Percentiles rank a stretch among this genome's conserved stretches.
phyloP scores from a whole-genome alignment of 2,888 invertebrate genomes.

The Cantharis rufa region DNA sequence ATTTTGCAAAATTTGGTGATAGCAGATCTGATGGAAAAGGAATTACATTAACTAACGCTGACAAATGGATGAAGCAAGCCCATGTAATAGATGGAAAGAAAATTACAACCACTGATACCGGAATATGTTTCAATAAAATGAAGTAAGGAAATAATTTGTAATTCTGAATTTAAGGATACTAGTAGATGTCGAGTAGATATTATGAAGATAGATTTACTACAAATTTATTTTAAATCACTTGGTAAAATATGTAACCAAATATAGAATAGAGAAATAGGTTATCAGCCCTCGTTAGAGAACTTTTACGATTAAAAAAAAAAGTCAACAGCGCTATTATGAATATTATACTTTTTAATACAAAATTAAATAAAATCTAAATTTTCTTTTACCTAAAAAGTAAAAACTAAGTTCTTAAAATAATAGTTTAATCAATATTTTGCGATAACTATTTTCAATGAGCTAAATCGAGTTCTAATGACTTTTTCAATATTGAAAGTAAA shows the following conservation, averaged over 20 bases:
- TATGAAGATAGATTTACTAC: neutral
- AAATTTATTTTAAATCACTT: neutral
- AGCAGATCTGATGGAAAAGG: slow-evolving; percentile 82
- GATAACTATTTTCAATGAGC: neutral
- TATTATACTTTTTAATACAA: too few species aligned
- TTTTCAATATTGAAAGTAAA: neutral
- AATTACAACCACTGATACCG: slow-evolving; percentile 87
- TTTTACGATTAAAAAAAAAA: too few species aligned
- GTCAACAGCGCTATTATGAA: too few species aligned
- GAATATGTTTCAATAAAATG: slow-evolving; percentile 86
- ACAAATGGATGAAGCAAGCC: slow-evolving; percentile 95
- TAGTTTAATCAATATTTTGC: neutral
- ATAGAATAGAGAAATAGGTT: too few species aligned
- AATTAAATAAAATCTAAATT: too few species aligned
- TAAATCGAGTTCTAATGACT: neutral
- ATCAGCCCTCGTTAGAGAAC: too few species aligned
- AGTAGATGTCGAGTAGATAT: neutral
- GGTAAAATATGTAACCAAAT: neutral
- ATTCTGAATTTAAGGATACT: neutral
- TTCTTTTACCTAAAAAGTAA: neutral
- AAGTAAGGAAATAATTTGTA: slow-evolving; percentile 60
- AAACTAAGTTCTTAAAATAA: neutral
- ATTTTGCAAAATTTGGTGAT: slow-evolving; percentile 87
- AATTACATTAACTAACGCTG: slow-evolving; percentile 86
- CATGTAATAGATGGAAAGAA: slow-evolving; percentile 73